These are phyloP conservation scores for Phataginus tricuspis DNA, from an alignment of 2,797 vertebrate species.

Conservation along the genomic window DNA sequence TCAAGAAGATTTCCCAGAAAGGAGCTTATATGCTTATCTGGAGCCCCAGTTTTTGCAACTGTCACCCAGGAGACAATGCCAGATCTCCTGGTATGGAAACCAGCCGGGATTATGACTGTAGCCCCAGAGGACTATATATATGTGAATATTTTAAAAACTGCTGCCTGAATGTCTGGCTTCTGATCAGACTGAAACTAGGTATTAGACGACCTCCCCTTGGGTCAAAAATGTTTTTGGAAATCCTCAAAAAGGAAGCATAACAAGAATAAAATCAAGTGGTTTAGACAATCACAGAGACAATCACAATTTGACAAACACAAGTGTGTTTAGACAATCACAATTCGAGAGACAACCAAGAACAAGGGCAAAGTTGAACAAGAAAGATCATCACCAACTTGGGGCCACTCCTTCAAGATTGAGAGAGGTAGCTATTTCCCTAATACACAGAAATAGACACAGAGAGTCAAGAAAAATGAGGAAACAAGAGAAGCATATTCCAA, in stretches of 20 bases:
- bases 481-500: neutral
- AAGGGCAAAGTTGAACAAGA: neutral
- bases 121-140: neutral
- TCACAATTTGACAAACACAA: too few relatives aligned
- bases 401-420: neutral
- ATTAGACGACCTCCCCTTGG: neutral
- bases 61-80: neutral
- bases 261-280: neutral
- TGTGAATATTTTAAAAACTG: neutral
- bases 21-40: neutral
- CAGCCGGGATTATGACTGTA: neutral
- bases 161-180: neutral
- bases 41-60: neutral
- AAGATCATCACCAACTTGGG: neutral
- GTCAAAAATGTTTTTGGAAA: neutral
- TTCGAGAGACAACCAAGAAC: neutral
- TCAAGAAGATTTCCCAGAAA: neutral
- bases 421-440: neutral
- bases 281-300: neutral
- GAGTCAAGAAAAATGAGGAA: neutral
- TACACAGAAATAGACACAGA: neutral
- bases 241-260: neutral
- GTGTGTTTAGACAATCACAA: neutral
- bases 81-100: neutral
- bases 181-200: neutral